Base-by-base conservation (phyloP, 2,113 vertebrate species). In the Sphyrna mokarran region DNA sequence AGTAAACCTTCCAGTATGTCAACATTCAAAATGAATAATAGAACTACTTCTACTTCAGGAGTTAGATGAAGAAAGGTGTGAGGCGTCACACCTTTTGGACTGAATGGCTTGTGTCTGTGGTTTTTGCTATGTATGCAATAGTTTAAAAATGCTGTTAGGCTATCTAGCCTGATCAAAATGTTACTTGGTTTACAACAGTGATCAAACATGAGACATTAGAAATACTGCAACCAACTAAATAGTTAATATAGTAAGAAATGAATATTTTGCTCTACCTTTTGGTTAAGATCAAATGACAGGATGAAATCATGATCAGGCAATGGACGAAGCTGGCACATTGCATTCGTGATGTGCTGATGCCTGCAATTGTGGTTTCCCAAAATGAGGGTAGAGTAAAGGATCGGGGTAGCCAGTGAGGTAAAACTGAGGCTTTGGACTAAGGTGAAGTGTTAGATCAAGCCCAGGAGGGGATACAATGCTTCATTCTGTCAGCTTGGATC, bases 151-250 rank as follows among this genome's bases (percentile, higher is more conserved):
- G 29, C 86, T 58, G 13, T 8, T 14, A 43, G 48, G 26, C 13
- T 29, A 23, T 61, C 58, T 10, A 58, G 54, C 26, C 23, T 54
- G 54, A 89, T 61, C 48, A 89, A 58, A 58, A 29, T 58, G 72
- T 76, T 76, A 85, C 11, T 3, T 26, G 33, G 10, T 66, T 93
- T 22, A 37, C 18, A 68, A 37, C n/a, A 90, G 26, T 83, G 78
- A 4, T 66, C n/a, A 37, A 18, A 33, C 61, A 93, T 18, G 33
- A 93, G 33, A 37, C 20, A 93, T 8, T 93, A 93, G 9, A 22
- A 48, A 48, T 95, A 48, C 72, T 95, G 69, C 94, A 72, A 76
- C 43, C 69, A 72, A 54, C 69, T 95, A 43, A 95, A 72, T 54
- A 76, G 37, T 76, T 95, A 43, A 54, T 72, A 23, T 5, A 68